phyloP scores from a whole-genome alignment of 2,797 vertebrate species.

The Bradypus variegatus region DNA sequence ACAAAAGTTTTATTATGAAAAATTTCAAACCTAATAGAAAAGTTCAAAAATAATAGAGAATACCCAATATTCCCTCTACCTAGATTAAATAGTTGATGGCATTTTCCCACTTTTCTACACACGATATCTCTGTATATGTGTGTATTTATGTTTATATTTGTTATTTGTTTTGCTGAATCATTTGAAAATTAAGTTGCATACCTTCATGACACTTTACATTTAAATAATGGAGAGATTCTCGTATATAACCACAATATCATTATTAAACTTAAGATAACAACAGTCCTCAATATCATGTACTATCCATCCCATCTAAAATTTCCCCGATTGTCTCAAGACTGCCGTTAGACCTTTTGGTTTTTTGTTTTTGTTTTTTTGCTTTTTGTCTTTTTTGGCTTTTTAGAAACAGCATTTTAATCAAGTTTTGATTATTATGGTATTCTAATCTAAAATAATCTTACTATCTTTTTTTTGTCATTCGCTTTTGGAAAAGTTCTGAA shows the following conservation, averaged over 20 bases:
- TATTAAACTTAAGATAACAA: not conserved
- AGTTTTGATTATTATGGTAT: not conserved
- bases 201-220: not conserved
- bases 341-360: no score
- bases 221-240: not conserved
- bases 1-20: not conserved
- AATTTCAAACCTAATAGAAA: not conserved
- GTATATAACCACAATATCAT: not conserved
- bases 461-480: not conserved
- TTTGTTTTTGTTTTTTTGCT: no score
- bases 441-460: not conserved
- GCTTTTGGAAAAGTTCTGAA: not conserved
- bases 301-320: not conserved
- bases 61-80: not conserved
- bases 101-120: not conserved
- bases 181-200: not conserved
- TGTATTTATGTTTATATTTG: not conserved
- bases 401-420: not conserved
- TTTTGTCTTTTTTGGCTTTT: not conserved
- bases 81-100: conserved; percentile 14
- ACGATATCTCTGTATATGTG: conserved; percentile 25
- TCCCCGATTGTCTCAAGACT: not conserved
- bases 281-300: not conserved
- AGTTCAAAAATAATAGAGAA: not conserved
- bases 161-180: not conserved